These are phyloP conservation scores for Mylabris phalerata DNA, from an alignment of 1,140 invertebrate species.

Conservation along the genomic window DNA sequence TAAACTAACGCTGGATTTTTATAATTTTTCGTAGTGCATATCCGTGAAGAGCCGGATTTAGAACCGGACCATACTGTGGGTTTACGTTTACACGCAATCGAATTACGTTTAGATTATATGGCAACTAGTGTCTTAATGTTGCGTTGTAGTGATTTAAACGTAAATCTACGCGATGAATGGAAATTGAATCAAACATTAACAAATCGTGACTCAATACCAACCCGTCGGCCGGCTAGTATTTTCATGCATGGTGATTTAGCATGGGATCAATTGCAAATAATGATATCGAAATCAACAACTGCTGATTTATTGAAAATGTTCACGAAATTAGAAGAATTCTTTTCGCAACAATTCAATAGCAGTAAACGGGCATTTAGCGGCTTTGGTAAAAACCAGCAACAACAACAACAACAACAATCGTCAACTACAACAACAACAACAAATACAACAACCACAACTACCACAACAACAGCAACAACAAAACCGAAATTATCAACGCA, in stretches of 20 bases:
- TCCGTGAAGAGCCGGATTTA: constrained; percentile 80
- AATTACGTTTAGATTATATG: constrained; percentile 93
- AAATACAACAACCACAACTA: neutral
- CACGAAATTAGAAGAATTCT: constrained; percentile 94
- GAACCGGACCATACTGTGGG: constrained; percentile 85
- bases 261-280: constrained; percentile 93
- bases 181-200: constrained; percentile 42
- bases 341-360: constrained; percentile 90
- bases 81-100: constrained; percentile 76
- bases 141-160: constrained; percentile 73
- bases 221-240: constrained; percentile 73
- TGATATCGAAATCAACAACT: constrained; percentile 94
- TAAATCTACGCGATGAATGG: constrained; percentile 80
- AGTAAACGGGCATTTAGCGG: constrained; percentile 79
- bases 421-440: neutral
- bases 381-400: constrained; percentile 32
- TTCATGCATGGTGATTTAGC: constrained; percentile 87
- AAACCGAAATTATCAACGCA: neutral
- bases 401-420: constrained; percentile 29
- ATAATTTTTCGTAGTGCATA: constrained; percentile 57
- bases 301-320: constrained; percentile 95
- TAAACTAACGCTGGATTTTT: neutral
- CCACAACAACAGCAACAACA: neutral
- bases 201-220: constrained; percentile 46
- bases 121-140: constrained; percentile 89